Conservation (phyloP, 1,140 invertebrate species). For the Trinorchestia longiramus region DNA sequence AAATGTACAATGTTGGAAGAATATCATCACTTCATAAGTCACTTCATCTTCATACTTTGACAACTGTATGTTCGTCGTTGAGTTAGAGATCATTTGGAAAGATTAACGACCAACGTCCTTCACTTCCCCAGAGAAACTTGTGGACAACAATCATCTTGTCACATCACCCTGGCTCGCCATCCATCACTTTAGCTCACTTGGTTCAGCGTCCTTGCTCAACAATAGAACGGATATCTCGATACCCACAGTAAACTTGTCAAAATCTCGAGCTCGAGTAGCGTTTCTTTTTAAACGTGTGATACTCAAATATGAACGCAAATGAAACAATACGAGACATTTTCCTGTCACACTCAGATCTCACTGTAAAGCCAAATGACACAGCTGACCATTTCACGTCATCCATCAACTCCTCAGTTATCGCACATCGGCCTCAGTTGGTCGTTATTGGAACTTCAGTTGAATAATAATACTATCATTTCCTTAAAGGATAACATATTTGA, state of each 20-base stretch:
- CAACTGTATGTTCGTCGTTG: constrained; percentile 31
- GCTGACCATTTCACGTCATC: neutral
- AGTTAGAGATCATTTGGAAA: constrained; percentile 53
- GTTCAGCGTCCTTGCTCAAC: neutral
- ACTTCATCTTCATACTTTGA: constrained; percentile 52
- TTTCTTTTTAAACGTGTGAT: neutral
- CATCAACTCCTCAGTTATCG: neutral
- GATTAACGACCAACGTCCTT: constrained; percentile 8
- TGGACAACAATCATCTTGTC: constrained; percentile 30
- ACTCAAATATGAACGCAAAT: neutral
- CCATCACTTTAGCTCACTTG: neutral
- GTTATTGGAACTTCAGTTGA: constrained; percentile 1
- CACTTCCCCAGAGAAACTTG: neutral
- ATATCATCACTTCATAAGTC: constrained; percentile 55
- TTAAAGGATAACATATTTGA: constrained; percentile 43
- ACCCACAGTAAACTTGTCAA: neutral
- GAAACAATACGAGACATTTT: neutral
- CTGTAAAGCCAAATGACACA: neutral
- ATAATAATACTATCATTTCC: constrained; percentile 49
- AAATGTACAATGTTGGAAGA: constrained; percentile 51
- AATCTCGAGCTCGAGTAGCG: neutral
- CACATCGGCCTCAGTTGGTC: constrained; percentile 14
- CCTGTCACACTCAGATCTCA: neutral
- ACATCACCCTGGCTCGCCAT: neutral
- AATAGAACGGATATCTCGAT: neutral